Percentiles rank a stretch among this genome's conserved stretches.
Evolutionary conservation across 2,888 invertebrate genomes (phyloP).

Genomic region (Miltochrista miniata): DNA sequence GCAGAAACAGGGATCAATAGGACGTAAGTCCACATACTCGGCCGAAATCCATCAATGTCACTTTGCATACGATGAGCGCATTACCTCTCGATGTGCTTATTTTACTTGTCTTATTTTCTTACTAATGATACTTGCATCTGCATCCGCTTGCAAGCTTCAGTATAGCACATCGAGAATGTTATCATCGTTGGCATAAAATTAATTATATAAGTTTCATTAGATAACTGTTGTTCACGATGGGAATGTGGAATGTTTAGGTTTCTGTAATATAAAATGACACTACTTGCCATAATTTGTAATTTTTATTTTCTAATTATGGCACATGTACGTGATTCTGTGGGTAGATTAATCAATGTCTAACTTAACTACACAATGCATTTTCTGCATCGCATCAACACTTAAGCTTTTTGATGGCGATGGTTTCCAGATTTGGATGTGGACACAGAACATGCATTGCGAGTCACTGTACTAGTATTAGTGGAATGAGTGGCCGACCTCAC

Average conservation of each 20-base stretch:
- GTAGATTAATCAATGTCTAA: constrained; percentile 56
- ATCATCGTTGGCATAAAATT: constrained; percentile 66
- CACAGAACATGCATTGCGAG: constrained; percentile 77
- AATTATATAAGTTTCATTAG: constrained; percentile 48
- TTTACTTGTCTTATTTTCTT: constrained; percentile 57
- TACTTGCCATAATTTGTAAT: constrained; percentile 47
- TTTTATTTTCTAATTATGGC: constrained; percentile 43
- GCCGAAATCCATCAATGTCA: constrained; percentile 43
- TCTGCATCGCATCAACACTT: constrained; percentile 57
- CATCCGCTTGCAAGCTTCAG: constrained; percentile 79
- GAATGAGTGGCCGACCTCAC: constrained; percentile 83
- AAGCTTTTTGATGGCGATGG: constrained; percentile 41
- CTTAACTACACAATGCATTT: constrained; percentile 66
- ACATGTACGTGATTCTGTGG: constrained; percentile 42
- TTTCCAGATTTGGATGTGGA: constrained; percentile 58
- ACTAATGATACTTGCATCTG: constrained; percentile 43
- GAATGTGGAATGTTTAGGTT: constrained; percentile 69
- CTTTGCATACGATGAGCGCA: constrained; percentile 71
- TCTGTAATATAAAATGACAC: constrained; percentile 64
- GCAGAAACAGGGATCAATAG: constrained; percentile 85
- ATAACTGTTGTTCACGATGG: constrained; percentile 43
- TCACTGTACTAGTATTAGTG: constrained; percentile 77
- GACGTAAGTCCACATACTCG: constrained; percentile 83
- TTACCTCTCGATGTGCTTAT: constrained; percentile 78
- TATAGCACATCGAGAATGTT: constrained; percentile 77